These are phyloP conservation scores for Oeneis ivallda DNA, from an alignment of 2,888 invertebrate genomes.

Conservation along the genomic window DNA sequence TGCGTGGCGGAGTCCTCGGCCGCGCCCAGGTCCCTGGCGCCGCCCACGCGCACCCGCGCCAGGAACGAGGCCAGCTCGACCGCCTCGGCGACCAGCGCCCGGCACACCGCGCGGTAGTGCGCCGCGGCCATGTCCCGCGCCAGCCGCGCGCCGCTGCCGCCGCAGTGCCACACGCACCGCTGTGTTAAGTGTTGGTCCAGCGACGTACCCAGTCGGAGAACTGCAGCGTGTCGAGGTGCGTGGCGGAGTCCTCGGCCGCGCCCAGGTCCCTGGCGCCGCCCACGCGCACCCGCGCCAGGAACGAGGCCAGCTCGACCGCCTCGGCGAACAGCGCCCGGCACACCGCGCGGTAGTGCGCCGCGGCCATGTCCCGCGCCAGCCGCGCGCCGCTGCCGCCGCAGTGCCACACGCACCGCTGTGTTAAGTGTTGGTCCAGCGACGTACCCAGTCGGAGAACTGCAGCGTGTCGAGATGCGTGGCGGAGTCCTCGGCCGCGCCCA, in stretches of 20 bases:
- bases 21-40: conserved; percentile 84
- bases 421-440: too few relatives aligned
- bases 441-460: conserved; percentile 95
- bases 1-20: conserved; percentile 86
- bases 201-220: conserved; percentile 94
- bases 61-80: conserved; percentile 94
- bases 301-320: conserved; percentile 93
- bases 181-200: too few relatives aligned
- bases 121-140: conserved; percentile 84
- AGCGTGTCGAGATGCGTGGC: conserved; percentile 89
- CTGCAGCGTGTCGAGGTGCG: conserved; percentile 90
- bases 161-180: conserved; percentile 77
- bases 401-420: conserved; percentile 77
- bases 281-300: conserved; percentile 91
- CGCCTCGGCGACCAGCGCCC: conserved; percentile 95
- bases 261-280: conserved; percentile 85
- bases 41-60: conserved; percentile 87
- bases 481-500: conserved; percentile 84
- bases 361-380: conserved; percentile 82
- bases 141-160: conserved; percentile 67
- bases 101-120: conserved; percentile 95
- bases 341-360: conserved; percentile 94
- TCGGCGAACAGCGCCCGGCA: conserved; percentile 96
- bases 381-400: conserved; percentile 72
- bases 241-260: conserved; percentile 84